Evolutionary conservation across 2,113 vertebrate species (phyloP).

Genomic region (Condylura cristata): DNA sequence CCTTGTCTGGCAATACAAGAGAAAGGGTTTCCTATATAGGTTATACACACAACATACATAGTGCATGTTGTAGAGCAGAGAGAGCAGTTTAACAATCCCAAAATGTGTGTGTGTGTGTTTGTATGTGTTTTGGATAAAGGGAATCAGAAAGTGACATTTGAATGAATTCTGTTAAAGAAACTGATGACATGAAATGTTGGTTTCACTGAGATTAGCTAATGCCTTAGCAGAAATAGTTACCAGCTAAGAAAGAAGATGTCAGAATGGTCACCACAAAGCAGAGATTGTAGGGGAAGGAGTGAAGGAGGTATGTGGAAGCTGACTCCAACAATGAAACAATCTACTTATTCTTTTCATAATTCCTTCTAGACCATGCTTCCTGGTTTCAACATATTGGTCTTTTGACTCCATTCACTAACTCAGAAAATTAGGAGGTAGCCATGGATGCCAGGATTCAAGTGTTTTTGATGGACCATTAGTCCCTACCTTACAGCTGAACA

Average conservation of each 20-base stretch:
- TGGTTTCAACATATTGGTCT: background rate
- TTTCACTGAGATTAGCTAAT: background rate
- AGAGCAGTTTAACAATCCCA: background rate
- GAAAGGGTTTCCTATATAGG: background rate
- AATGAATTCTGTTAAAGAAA: background rate
- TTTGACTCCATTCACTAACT: background rate
- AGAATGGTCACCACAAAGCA: background rate
- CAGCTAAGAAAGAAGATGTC: background rate
- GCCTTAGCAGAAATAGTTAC: background rate
- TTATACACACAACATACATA: background rate
- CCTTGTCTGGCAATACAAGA: background rate
- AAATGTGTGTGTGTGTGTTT: background rate
- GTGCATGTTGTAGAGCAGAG: background rate
- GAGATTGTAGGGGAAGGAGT: background rate
- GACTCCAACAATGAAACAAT: background rate
- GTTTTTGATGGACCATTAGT: background rate
- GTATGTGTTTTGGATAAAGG: background rate
- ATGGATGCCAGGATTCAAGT: background rate
- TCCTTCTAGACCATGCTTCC: background rate
- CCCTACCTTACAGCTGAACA: background rate
- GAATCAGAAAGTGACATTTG: background rate
- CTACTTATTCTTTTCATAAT: background rate
- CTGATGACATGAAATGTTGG: background rate
- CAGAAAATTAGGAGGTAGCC: background rate
- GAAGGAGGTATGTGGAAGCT: background rate